Evolutionary conservation across 2,797 vertebrate species (phyloP).

Genomic region (Bryconaethiops microstoma): DNA sequence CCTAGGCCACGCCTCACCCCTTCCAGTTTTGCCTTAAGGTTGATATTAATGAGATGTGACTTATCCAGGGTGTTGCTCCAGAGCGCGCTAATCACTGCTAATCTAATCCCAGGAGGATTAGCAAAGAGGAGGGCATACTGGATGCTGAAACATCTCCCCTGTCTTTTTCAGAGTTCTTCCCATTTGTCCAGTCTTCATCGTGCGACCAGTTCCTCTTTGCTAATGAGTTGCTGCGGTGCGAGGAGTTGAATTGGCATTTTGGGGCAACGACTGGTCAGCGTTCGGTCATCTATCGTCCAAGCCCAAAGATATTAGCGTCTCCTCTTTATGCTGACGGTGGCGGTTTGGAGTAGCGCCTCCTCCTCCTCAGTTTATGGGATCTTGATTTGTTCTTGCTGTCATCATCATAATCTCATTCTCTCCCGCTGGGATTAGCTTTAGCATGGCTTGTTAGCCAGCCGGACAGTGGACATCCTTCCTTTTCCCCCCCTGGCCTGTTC

Average conservation of each 20-base stretch:
- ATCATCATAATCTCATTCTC: conserved; percentile 70
- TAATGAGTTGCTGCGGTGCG: neutral
- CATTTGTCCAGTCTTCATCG: conserved; percentile 17
- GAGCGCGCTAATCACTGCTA: conserved; percentile 81
- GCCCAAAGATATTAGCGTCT: neutral
- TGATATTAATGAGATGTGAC: conserved; percentile 69
- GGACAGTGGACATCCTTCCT: conserved; percentile 21
- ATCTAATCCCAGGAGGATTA: conserved; percentile 81
- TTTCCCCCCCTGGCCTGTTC: neutral
- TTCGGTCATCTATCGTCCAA: neutral
- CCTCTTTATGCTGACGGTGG: conserved; percentile 18
- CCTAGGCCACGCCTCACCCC: neutral
- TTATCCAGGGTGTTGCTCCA: conserved; percentile 76
- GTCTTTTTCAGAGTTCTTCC: conserved; percentile 32
- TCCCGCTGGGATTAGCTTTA: conserved; percentile 69
- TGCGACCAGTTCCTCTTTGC: neutral
- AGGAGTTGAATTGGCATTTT: neutral
- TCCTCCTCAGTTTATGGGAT: conserved; percentile 25
- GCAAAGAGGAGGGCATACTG: conserved; percentile 60
- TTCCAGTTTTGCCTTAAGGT: conserved; percentile 9
- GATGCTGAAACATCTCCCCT: conserved; percentile 55
- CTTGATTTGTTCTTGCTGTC: conserved; percentile 42
- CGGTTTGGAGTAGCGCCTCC: neutral
- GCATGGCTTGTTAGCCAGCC: conserved; percentile 58
- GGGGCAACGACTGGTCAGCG: neutral